Evolutionary conservation across 2,888 invertebrate species (phyloP), one percentile per base, ranked within the genome.

Genomic region (Buathra laborator): DNA sequence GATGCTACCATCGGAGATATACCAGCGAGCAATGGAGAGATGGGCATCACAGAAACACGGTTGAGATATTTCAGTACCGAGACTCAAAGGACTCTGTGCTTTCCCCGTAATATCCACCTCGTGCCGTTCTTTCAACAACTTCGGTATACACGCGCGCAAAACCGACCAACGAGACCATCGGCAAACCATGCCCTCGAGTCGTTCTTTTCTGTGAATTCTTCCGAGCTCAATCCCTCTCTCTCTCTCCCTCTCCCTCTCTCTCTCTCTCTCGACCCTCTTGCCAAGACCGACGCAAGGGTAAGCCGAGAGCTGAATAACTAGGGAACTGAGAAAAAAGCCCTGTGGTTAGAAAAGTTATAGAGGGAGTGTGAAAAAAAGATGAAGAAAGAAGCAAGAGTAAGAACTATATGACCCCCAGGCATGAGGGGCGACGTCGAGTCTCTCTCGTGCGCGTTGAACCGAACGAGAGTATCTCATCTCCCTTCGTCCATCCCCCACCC

Each of bases 11-110:
- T 64, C 62, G 83, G 62, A 37, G 37, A 48, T 14, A 48, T 10
- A 56, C 9, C 56, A 24, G 70, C 71, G 70, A 76, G 53, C 51
- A 56, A 64, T 48, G 66, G 75, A 75, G 83, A 86, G 89, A 86
- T 89, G 91, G 90, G 90, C 89, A 88, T 90, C 12, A 90, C 48
- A 74, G 68, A 70, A 71, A 32, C 89, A 92, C 90, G 91, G 91
- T 87, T 92, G 90, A 91, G 87, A 88, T 91, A 90, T 87, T 90
- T 48, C 87, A 82, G 87, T 88, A 87, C 87, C 89, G 91, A 90
- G 90, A 89, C 90, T 92, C 92, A 92, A 92, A 92, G 91, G 90
- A 90, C 86, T 88, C 89, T 89, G 86, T 85, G 86, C 46, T 37
- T 37, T 37, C 86, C 83, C 78, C 87, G 86, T 68, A 76, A 78